Conservation (phyloP, 2,888 invertebrate species). For the Masnerella sp. region DNA sequence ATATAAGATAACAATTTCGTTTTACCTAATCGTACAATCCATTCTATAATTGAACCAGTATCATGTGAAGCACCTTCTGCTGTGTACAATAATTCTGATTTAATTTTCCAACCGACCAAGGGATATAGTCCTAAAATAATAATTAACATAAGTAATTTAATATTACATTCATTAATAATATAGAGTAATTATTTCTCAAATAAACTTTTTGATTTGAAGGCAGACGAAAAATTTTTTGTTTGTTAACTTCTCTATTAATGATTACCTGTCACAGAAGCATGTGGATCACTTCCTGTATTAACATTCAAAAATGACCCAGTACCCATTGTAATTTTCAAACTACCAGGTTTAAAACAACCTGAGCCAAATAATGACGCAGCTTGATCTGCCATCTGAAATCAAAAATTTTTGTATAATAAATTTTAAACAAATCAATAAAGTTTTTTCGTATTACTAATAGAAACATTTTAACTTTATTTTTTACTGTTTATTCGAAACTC, state of each 20-base stretch:
- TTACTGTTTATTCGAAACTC: too few relatives aligned
- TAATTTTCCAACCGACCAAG: slow-evolving; percentile 90
- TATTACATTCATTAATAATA: too few relatives aligned
- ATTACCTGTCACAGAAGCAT: slow-evolving; percentile 87
- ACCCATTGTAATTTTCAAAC: slow-evolving; percentile 93
- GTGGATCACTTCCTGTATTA: slow-evolving; percentile 86
- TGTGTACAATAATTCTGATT: slow-evolving; percentile 82
- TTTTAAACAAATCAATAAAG: slow-evolving; percentile 1
- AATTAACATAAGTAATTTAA: slow-evolving; percentile 23
- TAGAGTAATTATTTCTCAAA: too few relatives aligned
- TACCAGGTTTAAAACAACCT: slow-evolving; percentile 87
- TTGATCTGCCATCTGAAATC: slow-evolving; percentile 88
- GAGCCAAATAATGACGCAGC: slow-evolving; percentile 94
- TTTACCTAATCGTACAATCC: slow-evolving; percentile 87
- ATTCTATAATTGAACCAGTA: slow-evolving; percentile 91
- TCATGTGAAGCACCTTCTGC: slow-evolving; percentile 94
- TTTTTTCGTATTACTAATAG: too few relatives aligned
- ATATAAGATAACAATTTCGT: too few relatives aligned
- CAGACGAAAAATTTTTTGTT: too few relatives aligned
- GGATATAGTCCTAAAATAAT: slow-evolving; percentile 93
- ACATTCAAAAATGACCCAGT: slow-evolving; percentile 94
- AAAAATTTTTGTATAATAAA: slow-evolving; percentile 5
- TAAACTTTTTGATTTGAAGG: too few relatives aligned
- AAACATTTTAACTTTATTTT: too few relatives aligned
- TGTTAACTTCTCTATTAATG: slow-evolving; percentile 6